These are phyloP conservation scores for Schizopygopsis malacanthus DNA, from an alignment of 2,797 vertebrate species.

Conservation along the genomic window DNA sequence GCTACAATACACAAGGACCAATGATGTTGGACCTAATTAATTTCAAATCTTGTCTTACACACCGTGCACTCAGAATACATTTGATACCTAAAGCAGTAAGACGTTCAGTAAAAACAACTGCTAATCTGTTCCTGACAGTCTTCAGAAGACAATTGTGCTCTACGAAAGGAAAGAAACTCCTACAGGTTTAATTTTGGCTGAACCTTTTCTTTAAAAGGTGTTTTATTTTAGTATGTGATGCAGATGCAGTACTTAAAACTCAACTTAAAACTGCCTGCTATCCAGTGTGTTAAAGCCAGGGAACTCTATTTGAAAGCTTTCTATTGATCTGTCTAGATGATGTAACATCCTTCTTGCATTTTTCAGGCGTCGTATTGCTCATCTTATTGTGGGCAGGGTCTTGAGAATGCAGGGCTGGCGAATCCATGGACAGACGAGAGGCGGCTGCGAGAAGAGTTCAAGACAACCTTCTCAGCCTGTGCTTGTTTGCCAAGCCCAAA, in stretches of 20 bases:
- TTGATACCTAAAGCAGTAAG: not conserved
- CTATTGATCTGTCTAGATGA: not conserved
- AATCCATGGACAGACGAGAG: constrained; percentile 51
- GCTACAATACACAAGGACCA: not conserved
- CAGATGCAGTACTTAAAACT: not conserved
- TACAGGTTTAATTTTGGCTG: not conserved
- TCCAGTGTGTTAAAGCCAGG: not conserved
- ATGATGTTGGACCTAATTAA: not conserved
- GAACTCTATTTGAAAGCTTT: not conserved
- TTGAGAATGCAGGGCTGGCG: constrained; percentile 55
- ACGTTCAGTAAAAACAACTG: not conserved
- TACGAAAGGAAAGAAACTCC: not conserved
- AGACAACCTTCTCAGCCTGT: constrained; percentile 6
- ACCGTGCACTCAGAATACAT: too few species aligned
- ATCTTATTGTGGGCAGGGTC: constrained; percentile 67
- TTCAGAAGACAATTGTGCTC: not conserved
- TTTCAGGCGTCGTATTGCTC: constrained; percentile 76
- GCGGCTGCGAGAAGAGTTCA: constrained; percentile 36
- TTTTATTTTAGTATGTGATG: constrained; percentile 12
- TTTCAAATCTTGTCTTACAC: not conserved
- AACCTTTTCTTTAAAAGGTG: not conserved
- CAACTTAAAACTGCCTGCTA: not conserved
- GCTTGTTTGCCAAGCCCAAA: constrained; percentile 11
- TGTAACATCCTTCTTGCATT: constrained; percentile 47
- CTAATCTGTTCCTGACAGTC: not conserved